Percentiles rank a stretch among this genome's conserved stretches.
Conservation (phyloP, 2,113 vertebrate genomes). For the Hemiscyllium ocellatum region DNA sequence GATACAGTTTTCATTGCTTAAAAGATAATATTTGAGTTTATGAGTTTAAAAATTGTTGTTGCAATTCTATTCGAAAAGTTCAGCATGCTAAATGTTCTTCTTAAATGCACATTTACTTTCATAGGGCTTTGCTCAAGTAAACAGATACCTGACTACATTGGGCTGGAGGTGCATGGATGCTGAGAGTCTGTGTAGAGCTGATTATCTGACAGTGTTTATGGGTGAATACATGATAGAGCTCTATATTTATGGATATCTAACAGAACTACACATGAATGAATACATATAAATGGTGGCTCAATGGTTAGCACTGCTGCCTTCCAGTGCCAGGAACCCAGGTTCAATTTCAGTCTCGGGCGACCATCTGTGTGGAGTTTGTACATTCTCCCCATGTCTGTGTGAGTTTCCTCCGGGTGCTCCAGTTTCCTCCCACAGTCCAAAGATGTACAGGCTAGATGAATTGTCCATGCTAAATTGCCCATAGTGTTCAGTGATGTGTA, state of each 20-base stretch:
- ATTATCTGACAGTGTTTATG: not conserved
- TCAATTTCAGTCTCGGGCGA: no score
- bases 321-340: no score
- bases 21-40: not conserved
- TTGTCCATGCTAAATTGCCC: no score
- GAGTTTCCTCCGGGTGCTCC: no score
- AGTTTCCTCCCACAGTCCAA: no score
- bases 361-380: no score
- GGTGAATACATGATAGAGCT: not conserved
- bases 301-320: no score
- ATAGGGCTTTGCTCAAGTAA: no score
- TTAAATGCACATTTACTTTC: not conserved
- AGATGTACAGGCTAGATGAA: no score
- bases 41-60: not conserved
- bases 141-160: not conserved
- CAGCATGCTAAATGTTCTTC: not conserved
- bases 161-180: not conserved
- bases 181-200: not conserved
- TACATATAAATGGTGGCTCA: not conserved
- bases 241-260: not conserved
- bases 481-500: no score
- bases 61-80: not conserved
- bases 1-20: not conserved
- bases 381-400: no score
- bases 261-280: not conserved